These are phyloP conservation scores for Phortica magna DNA, from an alignment of 2,888 invertebrate genomes.

Conservation along the genomic window DNA sequence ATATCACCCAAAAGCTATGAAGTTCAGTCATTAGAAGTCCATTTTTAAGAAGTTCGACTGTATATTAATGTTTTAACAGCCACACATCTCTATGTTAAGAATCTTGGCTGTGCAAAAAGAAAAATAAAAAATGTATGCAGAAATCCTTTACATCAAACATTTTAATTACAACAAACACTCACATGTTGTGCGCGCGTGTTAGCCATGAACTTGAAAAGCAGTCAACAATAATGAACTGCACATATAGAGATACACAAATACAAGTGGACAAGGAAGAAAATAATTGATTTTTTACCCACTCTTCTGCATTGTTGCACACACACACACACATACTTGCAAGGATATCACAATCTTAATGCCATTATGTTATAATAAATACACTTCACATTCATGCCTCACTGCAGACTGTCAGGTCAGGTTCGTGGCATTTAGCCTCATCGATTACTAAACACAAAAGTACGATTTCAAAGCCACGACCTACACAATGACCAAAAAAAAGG, in stretches of 20 bases:
- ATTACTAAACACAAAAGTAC: not conserved
- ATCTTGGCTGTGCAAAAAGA: not conserved
- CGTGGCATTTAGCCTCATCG: conserved; percentile 12
- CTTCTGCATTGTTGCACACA: not conserved
- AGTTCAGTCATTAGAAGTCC: no score
- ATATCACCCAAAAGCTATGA: no score
- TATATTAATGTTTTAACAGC: not conserved
- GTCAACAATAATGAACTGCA: conserved; percentile 18
- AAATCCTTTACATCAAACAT: not conserved
- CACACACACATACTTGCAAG: not conserved
- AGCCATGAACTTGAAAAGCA: conserved; percentile 6
- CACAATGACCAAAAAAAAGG: not conserved
- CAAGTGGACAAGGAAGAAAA: not conserved
- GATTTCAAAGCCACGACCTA: not conserved
- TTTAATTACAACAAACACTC: not conserved
- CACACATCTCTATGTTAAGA: not conserved
- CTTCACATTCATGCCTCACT: not conserved
- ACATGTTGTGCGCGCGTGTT: not conserved
- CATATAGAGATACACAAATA: not conserved
- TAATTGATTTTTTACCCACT: conserved; percentile 9
- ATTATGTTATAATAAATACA: not conserved
- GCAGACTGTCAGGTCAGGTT: conserved; percentile 1
- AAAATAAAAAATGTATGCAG: not conserved
- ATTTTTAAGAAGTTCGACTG: no score
- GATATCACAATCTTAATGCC: conserved; percentile 20